Evolutionary conservation across 1,140 invertebrate species (phyloP), one percentile per base, ranked within the genome.

Genomic region (Arctopsyche grandis): DNA sequence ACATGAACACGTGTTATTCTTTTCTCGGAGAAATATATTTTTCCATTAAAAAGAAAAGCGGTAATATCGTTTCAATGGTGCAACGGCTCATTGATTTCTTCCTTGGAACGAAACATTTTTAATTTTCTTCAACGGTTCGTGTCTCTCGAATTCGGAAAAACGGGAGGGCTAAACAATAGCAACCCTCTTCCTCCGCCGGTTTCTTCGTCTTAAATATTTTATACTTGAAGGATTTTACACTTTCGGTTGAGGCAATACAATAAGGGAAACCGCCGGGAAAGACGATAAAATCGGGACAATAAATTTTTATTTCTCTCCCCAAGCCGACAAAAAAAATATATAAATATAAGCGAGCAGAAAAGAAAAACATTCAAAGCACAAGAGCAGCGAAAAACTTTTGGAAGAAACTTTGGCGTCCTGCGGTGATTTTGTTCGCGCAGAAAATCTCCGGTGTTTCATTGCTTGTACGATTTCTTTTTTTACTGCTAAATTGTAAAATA

Each of bases 241-340:
- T 78, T 78, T 78, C 66, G 69, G 46, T 73, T 71, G 69, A 73
- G 38, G 46, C 48, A 73, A 78, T 48, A 78, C 77, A 78, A 78
- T 78, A 78, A 69, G 29, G 77, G 77, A 71, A 71, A 73, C 77
- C 66, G 46, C 26, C 69, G 66, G 69, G 22, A 71, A 52, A 43
- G 52, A 21, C 77, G 77, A 78, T 78, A 78, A 78, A 78, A 78
- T 78, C 77, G 44, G 69, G 56, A 58, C 66, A 73, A 78, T 78
- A 78, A 78, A 78, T 78, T 78, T 78, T 78, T 78, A 78, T 78
- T 78, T 78, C 77, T 70, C 77, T 56, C 46, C 66, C 46, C 46
- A 29, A 24, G 60, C 16, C 10, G 46, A 52, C 10, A 66, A 71
- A 46, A 46, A 46, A 71, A 52, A 71, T 43, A 69, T n/a, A 44